phyloP scores from a whole-genome alignment of 2,797 vertebrate genomes.

The Nyctibius grandis region DNA sequence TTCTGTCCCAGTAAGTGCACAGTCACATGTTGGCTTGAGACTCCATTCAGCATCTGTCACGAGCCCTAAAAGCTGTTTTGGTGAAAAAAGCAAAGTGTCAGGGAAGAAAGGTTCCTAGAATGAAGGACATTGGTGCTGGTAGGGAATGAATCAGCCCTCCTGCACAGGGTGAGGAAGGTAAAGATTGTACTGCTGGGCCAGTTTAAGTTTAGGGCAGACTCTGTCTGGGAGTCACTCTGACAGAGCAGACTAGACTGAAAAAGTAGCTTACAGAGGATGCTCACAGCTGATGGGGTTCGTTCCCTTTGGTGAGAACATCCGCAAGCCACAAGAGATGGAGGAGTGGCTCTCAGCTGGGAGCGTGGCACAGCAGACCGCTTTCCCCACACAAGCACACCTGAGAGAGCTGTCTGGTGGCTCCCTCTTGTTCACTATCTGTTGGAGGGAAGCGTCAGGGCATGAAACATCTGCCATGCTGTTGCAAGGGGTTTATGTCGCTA shows the following conservation, averaged over 20 bases:
- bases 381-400: neutral
- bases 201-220: neutral
- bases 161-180: neutral
- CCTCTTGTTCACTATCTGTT: neutral
- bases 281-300: neutral
- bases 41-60: neutral
- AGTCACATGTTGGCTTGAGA: neutral
- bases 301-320: neutral
- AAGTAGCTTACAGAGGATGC: neutral
- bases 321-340: neutral
- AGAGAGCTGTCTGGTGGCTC: neutral
- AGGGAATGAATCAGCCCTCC: neutral
- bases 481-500: neutral
- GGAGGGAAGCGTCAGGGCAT: neutral
- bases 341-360: fast-evolving
- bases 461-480: neutral
- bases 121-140: neutral
- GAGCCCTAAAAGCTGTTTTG: neutral
- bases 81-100: neutral
- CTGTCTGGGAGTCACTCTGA: neutral
- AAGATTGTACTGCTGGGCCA: neutral
- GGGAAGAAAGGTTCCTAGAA: neutral
- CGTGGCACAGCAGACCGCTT: neutral
- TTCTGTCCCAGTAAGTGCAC: neutral
- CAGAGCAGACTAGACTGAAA: neutral